Base-by-base conservation (phyloP, 2,113 vertebrate species). In the Arvicanthis niloticus region DNA sequence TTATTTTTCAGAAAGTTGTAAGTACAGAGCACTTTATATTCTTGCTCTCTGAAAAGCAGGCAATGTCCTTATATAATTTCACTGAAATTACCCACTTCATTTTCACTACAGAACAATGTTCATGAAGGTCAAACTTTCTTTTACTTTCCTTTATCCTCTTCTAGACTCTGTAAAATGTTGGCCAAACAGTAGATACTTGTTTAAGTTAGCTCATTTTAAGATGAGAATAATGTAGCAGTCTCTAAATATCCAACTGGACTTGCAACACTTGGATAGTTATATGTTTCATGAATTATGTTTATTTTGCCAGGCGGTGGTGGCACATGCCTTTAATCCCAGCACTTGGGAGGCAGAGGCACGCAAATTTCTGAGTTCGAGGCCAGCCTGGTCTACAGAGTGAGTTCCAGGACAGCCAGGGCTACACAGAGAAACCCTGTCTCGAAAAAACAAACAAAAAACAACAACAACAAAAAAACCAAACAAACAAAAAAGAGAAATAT, bases 11-110 rank as follows among this genome's bases (percentile, higher is more conserved):
- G 48, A 88, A 94, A 34, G 40, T 86, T 76, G 6, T 95, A 88
- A 86, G 37, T 91, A 91, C 34, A 94, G 88, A 97, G 21, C 12
- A 72, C 9, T 67, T 93, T n/a, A 91, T 89, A 91, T 89, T 89
- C 70, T 91, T 77, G 31, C 22, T 93, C 29, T 48, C 31, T 93
- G 45, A 95, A 95, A 93, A 82, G n/a, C 26, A 95, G 72, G 67
- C 7, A 65, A 42, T 2, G 22, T 87, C 80, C 31, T 90, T 76
- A 70, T 42, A 53, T 76, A 91, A 75, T 96, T 96, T 85, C 7
- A 93, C 0, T 65, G 26, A 95, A 97, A 75, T 92, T 81, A 86
- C 29, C 60, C 5, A 4, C 7, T 88, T 94, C 51, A 48, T 86
- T 87, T 91, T 17, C 24, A 91, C 29, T 81, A 2, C 11, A 58